Evolutionary conservation across 2,888 invertebrate genomes (phyloP).

Genomic region (Encarsia formosa): DNA sequence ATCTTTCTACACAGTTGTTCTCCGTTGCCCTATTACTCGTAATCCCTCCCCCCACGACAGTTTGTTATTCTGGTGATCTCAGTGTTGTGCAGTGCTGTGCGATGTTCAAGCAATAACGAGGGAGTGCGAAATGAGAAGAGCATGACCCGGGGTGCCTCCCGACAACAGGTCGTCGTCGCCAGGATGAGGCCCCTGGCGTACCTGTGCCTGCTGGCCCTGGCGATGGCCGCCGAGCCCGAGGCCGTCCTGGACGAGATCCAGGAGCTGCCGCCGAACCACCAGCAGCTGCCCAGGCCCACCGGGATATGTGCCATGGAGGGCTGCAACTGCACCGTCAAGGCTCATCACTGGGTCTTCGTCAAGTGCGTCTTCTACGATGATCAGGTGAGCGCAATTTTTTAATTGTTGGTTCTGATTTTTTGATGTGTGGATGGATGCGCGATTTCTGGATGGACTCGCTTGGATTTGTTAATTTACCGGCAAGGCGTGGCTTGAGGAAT

Average conservation of each 20-base stretch:
- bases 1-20: no score
- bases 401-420: neutral
- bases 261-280: no score
- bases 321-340: constrained; percentile 60
- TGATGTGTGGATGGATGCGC: neutral
- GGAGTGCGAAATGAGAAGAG: neutral
- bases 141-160: neutral
- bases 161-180: neutral
- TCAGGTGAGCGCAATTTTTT: constrained; percentile 54
- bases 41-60: neutral
- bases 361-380: constrained; percentile 61
- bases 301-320: constrained; percentile 58
- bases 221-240: neutral
- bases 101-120: neutral
- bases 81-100: no score
- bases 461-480: neutral
- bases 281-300: constrained; percentile 9
- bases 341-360: constrained; percentile 61
- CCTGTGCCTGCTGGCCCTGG: neutral
- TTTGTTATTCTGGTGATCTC: no score
- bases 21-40: neutral
- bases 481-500: no score
- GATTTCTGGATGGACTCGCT: neutral
- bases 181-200: neutral
- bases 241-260: neutral